Percentiles rank a stretch among this genome's conserved stretches.
These are phyloP conservation scores for Dione vanillae DNA, from an alignment of 2,888 invertebrate genomes.

Conservation along the genomic window DNA sequence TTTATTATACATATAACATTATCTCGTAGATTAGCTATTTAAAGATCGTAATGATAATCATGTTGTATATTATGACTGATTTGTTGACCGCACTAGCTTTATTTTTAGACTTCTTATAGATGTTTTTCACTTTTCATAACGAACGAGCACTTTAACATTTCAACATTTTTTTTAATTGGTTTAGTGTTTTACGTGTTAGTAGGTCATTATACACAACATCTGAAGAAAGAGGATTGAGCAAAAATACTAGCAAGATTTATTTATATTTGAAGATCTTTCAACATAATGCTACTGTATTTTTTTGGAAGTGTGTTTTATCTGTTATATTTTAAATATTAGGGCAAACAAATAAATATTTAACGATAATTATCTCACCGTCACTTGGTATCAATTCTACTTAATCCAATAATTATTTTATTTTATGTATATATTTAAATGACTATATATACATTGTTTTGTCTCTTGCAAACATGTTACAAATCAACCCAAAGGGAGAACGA, in stretches of 20 bases:
- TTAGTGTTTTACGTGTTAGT: conserved; percentile 4
- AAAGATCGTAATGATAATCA: conserved; percentile 18
- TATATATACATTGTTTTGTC: too few relatives aligned
- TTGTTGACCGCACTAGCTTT: neutral
- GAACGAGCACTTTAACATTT: neutral
- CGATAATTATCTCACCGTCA: too few relatives aligned
- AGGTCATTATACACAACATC: conserved; percentile 13
- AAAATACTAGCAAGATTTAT: neutral
- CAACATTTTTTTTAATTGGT: neutral
- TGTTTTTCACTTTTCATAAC: neutral
- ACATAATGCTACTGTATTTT: neutral
- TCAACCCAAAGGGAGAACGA: too few relatives aligned
- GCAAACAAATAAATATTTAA: too few relatives aligned
- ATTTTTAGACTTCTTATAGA: neutral
- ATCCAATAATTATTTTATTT: too few relatives aligned
- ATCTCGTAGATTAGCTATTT: conserved; percentile 17
- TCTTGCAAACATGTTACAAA: too few relatives aligned
- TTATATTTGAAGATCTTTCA: neutral
- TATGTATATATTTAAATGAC: too few relatives aligned
- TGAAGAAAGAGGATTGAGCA: neutral
- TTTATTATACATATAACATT: conserved; percentile 3
- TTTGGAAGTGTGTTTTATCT: neutral
- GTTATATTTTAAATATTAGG: neutral
- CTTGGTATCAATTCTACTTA: too few relatives aligned
- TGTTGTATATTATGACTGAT: neutral